Percentiles rank a stretch among this genome's conserved stretches.
These are phyloP conservation scores for Thysanoteuthis rhombus DNA, from an alignment of 2,888 invertebrate species.

Conservation along the genomic window DNA sequence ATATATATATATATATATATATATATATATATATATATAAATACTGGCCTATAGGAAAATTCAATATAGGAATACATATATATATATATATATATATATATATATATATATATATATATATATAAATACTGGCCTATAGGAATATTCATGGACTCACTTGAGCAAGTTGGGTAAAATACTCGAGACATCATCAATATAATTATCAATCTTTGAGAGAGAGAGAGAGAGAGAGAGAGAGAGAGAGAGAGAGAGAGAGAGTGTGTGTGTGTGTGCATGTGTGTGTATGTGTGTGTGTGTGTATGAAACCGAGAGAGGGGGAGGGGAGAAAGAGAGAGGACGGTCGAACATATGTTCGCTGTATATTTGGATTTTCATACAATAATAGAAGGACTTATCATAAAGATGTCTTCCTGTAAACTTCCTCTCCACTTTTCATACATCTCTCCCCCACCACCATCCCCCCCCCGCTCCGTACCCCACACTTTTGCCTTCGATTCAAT, in stretches of 20 bases:
- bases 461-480: no score
- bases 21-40: background rate
- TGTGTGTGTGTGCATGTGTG: background rate
- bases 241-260: no score
- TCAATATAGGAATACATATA: background rate
- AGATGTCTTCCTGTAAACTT: background rate
- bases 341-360: background rate
- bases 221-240: no score
- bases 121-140: background rate
- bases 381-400: background rate
- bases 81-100: conserved; percentile 20
- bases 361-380: background rate
- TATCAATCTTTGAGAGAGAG: no score
- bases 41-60: no score
- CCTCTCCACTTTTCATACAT: background rate
- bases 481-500: background rate
- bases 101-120: background rate
- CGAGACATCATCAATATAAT: no score
- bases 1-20: conserved; percentile 19
- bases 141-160: no score
- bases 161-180: no score
- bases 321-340: background rate
- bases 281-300: no score
- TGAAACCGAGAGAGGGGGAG: no score
- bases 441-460: background rate